A percentile compares a stretch with the other conserved stretches of the same genome.
phyloP scores from a whole-genome alignment of 2,888 invertebrate genomes.

The Hydrotaea diabolus region DNA sequence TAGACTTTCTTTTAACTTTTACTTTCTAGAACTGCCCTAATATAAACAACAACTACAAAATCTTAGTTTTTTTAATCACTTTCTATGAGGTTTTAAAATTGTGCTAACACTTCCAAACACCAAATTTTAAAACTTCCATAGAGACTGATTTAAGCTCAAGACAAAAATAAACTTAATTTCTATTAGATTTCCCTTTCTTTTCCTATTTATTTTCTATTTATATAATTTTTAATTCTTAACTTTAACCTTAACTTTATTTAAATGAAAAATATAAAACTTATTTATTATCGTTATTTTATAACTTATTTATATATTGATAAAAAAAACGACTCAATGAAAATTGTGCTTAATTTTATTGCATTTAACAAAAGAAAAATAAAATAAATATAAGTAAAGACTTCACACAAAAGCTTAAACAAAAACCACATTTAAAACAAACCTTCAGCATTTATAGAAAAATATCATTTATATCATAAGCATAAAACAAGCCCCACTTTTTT shows the following conservation, averaged over 20 bases:
- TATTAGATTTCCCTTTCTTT: constrained; percentile 57
- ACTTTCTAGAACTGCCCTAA: constrained; percentile 52
- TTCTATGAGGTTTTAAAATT: constrained; percentile 78
- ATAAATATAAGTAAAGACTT: constrained; percentile 69
- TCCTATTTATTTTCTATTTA: constrained; percentile 67
- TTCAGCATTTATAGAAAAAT: constrained; percentile 66
- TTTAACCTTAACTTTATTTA: constrained; percentile 20
- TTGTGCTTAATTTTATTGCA: constrained; percentile 78
- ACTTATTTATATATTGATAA: constrained; percentile 46
- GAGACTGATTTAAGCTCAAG: constrained; percentile 76
- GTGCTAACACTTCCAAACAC: constrained; percentile 2
- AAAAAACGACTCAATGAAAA: constrained; percentile 62
- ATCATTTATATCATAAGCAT: constrained; percentile 48
- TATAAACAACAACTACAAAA: constrained; percentile 54
- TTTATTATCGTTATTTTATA: constrained; percentile 35
- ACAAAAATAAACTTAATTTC: constrained; percentile 63
- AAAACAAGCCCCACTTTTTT: constrained; percentile 31
- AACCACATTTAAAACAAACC: neutral
- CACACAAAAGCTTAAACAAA: constrained; percentile 47
- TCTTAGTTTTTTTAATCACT: constrained; percentile 71
- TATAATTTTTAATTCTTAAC: constrained; percentile 33
- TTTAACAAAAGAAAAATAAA: constrained; percentile 69
- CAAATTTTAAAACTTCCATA: constrained; percentile 77
- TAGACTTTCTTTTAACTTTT: constrained; percentile 36
- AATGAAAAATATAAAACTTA: constrained; percentile 53